Base-by-base conservation (phyloP, 2,797 vertebrate genomes). In the Phaenicophaeus curvirostris region DNA sequence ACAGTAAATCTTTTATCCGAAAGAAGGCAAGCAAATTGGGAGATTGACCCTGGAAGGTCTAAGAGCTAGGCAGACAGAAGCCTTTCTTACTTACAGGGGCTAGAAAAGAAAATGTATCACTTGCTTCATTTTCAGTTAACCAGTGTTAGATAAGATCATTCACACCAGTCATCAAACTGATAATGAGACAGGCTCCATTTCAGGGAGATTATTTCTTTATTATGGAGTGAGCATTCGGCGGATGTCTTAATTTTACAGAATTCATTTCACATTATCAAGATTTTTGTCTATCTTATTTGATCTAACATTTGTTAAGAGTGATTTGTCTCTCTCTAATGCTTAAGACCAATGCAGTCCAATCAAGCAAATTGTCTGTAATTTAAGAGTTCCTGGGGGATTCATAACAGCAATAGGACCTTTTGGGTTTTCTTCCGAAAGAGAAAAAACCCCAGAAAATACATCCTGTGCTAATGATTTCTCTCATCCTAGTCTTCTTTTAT, bases 311-410 rank as follows among this genome's bases (percentile, higher is more conserved):
- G 93, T 95, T 96, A 93, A 93, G 87, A 96, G 87, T 85, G 94
- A 96, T 97, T 96, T 96, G 48, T 96, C 92, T 96, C 94, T 96
- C 91, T 96, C 71, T 96, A 93, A 87, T 94, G 87, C 92, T 94
- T 94, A 93, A 93, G 89, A 96, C 89, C 88, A 92, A 85, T 69
- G 77, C 87, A 94, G 94, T 84, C 94, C 93, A 97, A 97, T 97
- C 95, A 96, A 95, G 92, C 69, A 96, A 97, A 97, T 95, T 96
- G 95, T 96, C 94, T 95, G 87, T 94, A 96, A 97, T 96, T 96
- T 96, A 87, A 94, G 85, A 72, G 85, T 90, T 96, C 96, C 93
- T 95, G 41, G n/a, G 95, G 96, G 95, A 96, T 94, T 96, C 42
- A 25, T 87, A 95, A 91, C 94, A 89, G 84, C 82, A 85, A 68